A percentile compares a stretch with the other conserved stretches of the same genome.
Conservation (phyloP, 2,888 invertebrate species). For the Diarsia mendica region DNA sequence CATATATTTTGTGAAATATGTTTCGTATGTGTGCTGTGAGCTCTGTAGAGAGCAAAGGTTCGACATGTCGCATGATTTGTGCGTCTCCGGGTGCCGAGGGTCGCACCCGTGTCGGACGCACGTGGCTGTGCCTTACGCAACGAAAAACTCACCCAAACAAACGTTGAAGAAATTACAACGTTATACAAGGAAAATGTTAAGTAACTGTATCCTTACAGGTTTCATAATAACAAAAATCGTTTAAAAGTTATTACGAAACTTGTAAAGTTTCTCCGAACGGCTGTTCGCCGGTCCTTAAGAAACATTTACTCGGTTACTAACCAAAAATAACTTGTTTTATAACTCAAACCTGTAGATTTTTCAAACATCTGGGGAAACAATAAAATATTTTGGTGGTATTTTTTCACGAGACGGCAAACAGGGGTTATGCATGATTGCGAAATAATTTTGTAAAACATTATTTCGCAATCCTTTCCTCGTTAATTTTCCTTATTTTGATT, state of each 20-base stretch:
- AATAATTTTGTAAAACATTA: slow-evolving; percentile 18
- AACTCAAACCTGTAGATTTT: slow-evolving; percentile 31
- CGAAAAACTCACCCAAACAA: slow-evolving; percentile 40
- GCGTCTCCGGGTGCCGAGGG: slow-evolving; percentile 78
- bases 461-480: background rate
- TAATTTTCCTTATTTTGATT: slow-evolving; percentile 1
- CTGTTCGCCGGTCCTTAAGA: slow-evolving; percentile 13
- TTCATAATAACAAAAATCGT: slow-evolving; percentile 26
- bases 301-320: slow-evolving; percentile 41
- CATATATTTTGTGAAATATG: slow-evolving; percentile 27
- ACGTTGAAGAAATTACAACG: slow-evolving; percentile 42
- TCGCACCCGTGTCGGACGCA: slow-evolving; percentile 82
- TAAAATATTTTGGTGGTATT: slow-evolving; percentile 19
- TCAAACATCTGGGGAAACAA: slow-evolving; percentile 8
- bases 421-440: slow-evolving; percentile 22
- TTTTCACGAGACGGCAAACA: slow-evolving; percentile 20
- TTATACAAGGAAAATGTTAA: slow-evolving; percentile 18
- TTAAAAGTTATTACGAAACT: slow-evolving; percentile 39
- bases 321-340: slow-evolving; percentile 47
- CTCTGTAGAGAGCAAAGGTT: slow-evolving; percentile 48
- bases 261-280: slow-evolving; percentile 24
- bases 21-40: slow-evolving; percentile 22
- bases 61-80: slow-evolving; percentile 86
- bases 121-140: slow-evolving; percentile 77
- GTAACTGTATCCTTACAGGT: slow-evolving; percentile 35